Conservation (phyloP, 2,888 invertebrate genomes). For the Drosophila cracens region DNA sequence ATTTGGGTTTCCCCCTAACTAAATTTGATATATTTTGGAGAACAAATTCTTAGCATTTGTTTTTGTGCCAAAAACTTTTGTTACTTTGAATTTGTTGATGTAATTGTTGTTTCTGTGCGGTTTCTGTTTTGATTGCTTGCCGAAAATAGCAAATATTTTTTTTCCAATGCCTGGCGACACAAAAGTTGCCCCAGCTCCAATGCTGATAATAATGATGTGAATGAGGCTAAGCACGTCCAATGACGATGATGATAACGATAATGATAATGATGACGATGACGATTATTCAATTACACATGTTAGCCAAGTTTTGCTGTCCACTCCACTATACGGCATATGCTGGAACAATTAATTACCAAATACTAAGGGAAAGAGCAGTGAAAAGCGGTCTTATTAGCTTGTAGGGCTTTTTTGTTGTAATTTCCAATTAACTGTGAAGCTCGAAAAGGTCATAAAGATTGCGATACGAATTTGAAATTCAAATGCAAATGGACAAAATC, state of each 20-base stretch:
- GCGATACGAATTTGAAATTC: slow-evolving; percentile 67
- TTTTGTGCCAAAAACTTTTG: slow-evolving; percentile 9
- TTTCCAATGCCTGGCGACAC: slow-evolving; percentile 49
- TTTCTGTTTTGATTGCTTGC: slow-evolving; percentile 58
- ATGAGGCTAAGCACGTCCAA: neutral
- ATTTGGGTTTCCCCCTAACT: neutral
- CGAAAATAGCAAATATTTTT: slow-evolving; percentile 62
- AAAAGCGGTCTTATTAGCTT: slow-evolving; percentile 54
- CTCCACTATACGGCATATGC: slow-evolving; percentile 49
- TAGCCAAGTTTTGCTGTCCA: slow-evolving; percentile 8
- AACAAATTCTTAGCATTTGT: neutral
- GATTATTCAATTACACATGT: slow-evolving; percentile 61
- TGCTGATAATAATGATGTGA: neutral
- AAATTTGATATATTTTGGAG: neutral
- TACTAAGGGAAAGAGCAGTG: slow-evolving; percentile 30
- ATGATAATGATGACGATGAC: slow-evolving; percentile 32
- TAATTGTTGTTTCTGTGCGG: slow-evolving; percentile 38
- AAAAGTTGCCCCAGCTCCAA: slow-evolving; percentile 48
- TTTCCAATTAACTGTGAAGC: slow-evolving; percentile 63
- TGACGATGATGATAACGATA: slow-evolving; percentile 7
- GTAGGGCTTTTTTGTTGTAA: slow-evolving; percentile 55
- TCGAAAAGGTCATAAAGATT: slow-evolving; percentile 35
- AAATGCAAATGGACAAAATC: slow-evolving; percentile 64
- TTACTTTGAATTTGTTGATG: neutral
- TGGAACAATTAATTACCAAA: slow-evolving; percentile 69